A percentile compares a stretch with the other conserved stretches of the same genome.
Evolutionary conservation across 2,113 vertebrate genomes (phyloP).

Genomic region (Asarcornis scutulata): DNA sequence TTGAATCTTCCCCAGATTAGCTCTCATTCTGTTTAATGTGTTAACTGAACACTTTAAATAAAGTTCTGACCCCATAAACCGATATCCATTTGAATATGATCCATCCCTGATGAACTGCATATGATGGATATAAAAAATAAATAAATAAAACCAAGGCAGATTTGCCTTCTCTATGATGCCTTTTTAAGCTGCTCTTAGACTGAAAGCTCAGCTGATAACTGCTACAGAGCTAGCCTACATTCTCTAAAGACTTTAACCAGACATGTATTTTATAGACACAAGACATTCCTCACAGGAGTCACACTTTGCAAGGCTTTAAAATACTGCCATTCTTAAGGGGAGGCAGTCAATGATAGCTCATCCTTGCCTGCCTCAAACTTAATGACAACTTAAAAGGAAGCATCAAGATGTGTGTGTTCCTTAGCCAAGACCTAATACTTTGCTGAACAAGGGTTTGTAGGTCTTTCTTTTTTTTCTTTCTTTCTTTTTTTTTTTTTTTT

Average conservation of each 20-base stretch:
- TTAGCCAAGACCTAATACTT: neutral
- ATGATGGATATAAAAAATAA: neutral
- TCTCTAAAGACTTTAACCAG: neutral
- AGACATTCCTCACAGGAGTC: neutral
- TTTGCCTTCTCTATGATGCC: neutral
- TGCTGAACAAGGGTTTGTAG: neutral
- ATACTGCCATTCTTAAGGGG: neutral
- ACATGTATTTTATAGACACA: neutral
- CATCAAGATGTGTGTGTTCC: neutral
- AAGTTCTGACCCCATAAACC: neutral
- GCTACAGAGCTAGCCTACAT: neutral
- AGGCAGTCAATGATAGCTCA: neutral
- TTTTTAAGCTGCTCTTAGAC: neutral
- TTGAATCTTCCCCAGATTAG: neutral
- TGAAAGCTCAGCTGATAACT: neutral
- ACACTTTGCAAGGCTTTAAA: neutral
- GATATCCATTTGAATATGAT: neutral
- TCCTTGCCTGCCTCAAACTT: neutral
- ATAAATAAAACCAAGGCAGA: neutral
- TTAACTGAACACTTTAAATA: neutral
- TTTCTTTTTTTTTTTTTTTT: neutral
- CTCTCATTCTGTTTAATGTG: neutral
- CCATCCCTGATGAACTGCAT: neutral
- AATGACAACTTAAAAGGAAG: neutral
- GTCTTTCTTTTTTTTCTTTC: neutral